These are phyloP conservation scores for Cephus nigrinus DNA, from an alignment of 2,888 invertebrate genomes.

Conservation along the genomic window DNA sequence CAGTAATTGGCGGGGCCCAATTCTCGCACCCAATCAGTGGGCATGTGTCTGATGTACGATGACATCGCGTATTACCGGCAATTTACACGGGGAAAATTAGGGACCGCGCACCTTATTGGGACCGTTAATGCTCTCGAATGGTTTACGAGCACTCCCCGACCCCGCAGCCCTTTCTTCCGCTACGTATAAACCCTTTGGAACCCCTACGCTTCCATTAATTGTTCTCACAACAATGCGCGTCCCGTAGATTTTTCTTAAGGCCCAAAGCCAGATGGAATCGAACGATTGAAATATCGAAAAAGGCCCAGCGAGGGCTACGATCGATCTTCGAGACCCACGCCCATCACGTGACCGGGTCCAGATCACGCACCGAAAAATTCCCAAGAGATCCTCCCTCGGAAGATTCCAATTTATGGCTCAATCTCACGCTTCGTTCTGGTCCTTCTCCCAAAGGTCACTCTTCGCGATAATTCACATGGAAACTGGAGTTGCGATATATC, in stretches of 20 bases:
- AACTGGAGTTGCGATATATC: background rate
- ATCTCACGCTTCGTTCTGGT: background rate
- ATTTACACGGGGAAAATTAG: conserved; percentile 58
- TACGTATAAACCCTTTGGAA: background rate
- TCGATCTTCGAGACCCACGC: background rate
- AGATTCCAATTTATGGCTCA: background rate
- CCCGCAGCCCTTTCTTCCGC: background rate
- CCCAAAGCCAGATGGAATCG: background rate
- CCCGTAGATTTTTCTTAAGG: background rate
- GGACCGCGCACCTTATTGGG: conserved; percentile 19
- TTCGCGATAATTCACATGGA: background rate
- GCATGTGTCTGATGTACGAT: conserved; percentile 51
- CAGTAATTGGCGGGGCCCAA: conserved; percentile 59
- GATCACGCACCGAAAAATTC: background rate
- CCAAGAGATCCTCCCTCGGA: background rate
- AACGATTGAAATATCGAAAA: background rate
- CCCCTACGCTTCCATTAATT: background rate
- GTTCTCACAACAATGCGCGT: background rate
- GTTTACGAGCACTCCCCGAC: conserved; percentile 14
- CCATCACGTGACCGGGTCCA: background rate
- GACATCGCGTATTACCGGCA: conserved; percentile 57
- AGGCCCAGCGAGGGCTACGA: background rate
- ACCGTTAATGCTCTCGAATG: conserved; percentile 17
- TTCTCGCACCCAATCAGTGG: conserved; percentile 61
- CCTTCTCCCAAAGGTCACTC: background rate